A percentile compares a stretch with the other conserved stretches of the same genome.
Evolutionary conservation across 2,113 vertebrate genomes (phyloP).

Genomic region (Condylura cristata): DNA sequence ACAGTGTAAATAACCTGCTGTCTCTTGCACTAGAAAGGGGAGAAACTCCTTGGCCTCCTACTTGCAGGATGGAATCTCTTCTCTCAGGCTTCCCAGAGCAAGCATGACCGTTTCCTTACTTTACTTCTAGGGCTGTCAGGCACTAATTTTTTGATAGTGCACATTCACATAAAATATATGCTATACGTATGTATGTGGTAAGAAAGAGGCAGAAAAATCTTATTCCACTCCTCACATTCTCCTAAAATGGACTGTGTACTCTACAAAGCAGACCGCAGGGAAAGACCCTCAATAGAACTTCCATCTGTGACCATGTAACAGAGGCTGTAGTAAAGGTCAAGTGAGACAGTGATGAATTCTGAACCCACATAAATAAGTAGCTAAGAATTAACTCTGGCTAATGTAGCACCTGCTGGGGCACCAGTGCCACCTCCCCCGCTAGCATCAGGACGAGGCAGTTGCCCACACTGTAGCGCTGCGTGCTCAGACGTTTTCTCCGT

Average conservation of each 20-base stretch:
- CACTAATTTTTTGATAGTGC: not conserved
- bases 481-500: not conserved
- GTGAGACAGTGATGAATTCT: not conserved
- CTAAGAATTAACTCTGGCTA: not conserved
- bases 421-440: not conserved
- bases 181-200: not conserved
- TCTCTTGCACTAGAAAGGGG: not conserved
- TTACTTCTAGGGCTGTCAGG: not conserved
- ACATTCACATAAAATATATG: not conserved
- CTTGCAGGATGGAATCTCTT: not conserved
- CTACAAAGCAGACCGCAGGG: too few species aligned
- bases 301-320: rapidly evolving
- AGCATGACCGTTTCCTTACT: not conserved
- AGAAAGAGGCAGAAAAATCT: not conserved
- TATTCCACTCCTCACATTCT: not conserved
- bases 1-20: not conserved
- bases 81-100: not conserved
- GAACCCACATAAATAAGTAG: not conserved
- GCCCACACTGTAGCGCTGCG: rapidly evolving
- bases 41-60: not conserved
- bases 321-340: not conserved
- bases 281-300: not conserved
- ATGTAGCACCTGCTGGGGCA: too few species aligned
- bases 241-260: not conserved
- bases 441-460: not conserved